Percentiles rank a stretch among this genome's conserved stretches.
These are phyloP conservation scores for Aproaerema taeniolella DNA, from an alignment of 2,888 invertebrate species.

Conservation along the genomic window DNA sequence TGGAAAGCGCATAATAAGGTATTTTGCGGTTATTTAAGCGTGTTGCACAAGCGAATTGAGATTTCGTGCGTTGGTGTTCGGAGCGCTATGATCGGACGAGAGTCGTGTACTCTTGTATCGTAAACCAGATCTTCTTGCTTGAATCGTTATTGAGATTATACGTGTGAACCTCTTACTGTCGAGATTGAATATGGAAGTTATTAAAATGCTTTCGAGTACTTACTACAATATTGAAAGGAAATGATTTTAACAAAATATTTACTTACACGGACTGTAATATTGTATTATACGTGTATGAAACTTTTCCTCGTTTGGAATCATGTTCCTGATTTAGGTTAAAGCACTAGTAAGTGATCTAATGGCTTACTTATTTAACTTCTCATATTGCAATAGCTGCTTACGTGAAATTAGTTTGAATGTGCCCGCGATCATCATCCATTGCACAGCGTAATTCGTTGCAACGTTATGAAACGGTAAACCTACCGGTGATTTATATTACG, in stretches of 20 bases:
- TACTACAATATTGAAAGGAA: conserved; percentile 8
- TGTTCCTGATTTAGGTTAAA: no score
- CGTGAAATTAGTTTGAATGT: conserved; percentile 41
- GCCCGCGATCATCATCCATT: conserved; percentile 39
- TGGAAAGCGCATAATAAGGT: conserved; percentile 74
- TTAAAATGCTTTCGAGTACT: conserved; percentile 45
- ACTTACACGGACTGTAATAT: no score
- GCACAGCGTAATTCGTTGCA: conserved; percentile 36
- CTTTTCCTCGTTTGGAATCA: no score
- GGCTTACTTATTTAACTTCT: no score
- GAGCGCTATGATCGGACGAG: conserved; percentile 48
- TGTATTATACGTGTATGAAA: no score
- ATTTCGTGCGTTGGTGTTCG: conserved; percentile 65
- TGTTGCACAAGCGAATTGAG: conserved; percentile 70
- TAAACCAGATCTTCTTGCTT: conserved; percentile 59
- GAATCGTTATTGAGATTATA: conserved; percentile 61
- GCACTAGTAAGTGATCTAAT: no score
- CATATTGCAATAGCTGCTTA: conserved; percentile 17
- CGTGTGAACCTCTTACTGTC: conserved; percentile 52
- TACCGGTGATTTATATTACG: conserved; percentile 9
- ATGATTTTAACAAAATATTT: no score
- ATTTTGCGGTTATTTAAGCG: conserved; percentile 75
- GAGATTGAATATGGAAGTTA: conserved; percentile 49
- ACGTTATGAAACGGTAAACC: conserved; percentile 35
- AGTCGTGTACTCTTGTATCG: conserved; percentile 50